Conservation (phyloP, 2,797 vertebrate species). For the Bovichtus variegatus region DNA sequence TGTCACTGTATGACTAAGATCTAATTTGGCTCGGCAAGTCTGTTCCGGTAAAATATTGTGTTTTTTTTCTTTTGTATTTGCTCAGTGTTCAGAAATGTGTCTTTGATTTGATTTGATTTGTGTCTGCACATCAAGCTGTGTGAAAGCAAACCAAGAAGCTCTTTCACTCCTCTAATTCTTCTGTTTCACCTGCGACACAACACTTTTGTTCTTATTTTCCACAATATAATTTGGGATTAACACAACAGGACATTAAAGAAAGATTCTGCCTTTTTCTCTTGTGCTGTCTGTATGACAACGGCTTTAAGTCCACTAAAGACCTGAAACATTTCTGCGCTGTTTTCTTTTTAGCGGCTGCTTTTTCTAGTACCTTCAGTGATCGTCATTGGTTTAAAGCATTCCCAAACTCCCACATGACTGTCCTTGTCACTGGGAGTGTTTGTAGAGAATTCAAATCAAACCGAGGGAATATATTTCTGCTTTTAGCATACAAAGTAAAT, state of each 20-base stretch:
- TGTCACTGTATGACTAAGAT: slow-evolving; percentile 23
- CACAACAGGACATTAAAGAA: not conserved
- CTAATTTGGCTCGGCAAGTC: slow-evolving; percentile 5
- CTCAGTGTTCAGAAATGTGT: not conserved
- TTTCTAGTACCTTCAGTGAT: slow-evolving; percentile 25
- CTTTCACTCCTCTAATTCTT: not conserved
- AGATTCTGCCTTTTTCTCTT: not conserved
- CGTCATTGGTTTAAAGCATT: slow-evolving; percentile 6
- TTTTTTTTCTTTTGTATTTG: not conserved
- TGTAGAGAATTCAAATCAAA: slow-evolving; percentile 1
- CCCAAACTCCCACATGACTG: not conserved
- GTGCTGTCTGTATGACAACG: not conserved
- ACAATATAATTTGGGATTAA: not conserved
- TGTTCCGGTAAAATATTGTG: not conserved
- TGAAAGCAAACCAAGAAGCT: not conserved
- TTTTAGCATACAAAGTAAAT: too few species aligned
- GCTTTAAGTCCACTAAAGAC: not conserved
- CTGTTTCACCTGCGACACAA: not conserved
- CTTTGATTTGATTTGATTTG: too few species aligned
- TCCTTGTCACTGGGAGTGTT: not conserved
- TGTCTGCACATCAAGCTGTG: not conserved
- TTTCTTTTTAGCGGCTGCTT: not conserved
- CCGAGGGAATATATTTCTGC: not conserved
- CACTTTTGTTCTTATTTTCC: not conserved
- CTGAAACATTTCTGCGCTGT: not conserved